phyloP scores from a whole-genome alignment of 2,888 invertebrate genomes.

The Coelopa pilipes region DNA sequence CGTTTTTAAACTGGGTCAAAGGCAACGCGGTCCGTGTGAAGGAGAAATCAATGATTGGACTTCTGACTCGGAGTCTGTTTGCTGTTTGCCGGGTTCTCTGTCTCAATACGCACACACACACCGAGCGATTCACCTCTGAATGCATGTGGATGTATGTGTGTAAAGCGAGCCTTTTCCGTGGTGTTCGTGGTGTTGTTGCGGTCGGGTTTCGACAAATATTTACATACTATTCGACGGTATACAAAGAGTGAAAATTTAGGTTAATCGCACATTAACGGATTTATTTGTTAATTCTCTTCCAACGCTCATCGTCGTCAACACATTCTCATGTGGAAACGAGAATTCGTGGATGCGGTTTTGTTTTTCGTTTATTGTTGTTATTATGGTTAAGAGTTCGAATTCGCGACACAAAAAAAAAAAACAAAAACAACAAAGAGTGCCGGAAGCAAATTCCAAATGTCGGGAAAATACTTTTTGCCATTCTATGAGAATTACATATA shows the following conservation, averaged over 20 bases:
- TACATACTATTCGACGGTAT: background rate
- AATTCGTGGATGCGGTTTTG: too few relatives aligned
- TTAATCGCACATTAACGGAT: slow-evolving; percentile 38
- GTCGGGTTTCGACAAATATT: background rate
- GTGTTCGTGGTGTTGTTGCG: background rate
- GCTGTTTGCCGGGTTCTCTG: background rate
- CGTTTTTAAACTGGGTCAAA: slow-evolving; percentile 12
- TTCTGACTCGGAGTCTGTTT: background rate
- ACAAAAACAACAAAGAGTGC: too few relatives aligned
- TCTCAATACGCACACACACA: background rate
- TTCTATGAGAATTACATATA: too few relatives aligned
- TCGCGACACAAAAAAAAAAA: too few relatives aligned
- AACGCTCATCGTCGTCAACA: background rate
- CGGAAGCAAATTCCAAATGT: too few relatives aligned
- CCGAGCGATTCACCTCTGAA: background rate
- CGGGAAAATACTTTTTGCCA: too few relatives aligned
- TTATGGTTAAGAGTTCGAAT: too few relatives aligned
- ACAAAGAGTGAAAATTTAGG: slow-evolving; percentile 40
- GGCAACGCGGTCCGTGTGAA: background rate
- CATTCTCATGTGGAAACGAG: too few relatives aligned
- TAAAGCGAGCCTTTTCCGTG: background rate
- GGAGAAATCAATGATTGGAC: background rate
- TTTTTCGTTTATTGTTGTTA: too few relatives aligned
- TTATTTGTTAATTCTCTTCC: slow-evolving; percentile 23
- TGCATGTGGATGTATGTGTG: background rate